Base-by-base conservation (phyloP, 2,797 vertebrate species). In the Enteromius paludinosus region DNA sequence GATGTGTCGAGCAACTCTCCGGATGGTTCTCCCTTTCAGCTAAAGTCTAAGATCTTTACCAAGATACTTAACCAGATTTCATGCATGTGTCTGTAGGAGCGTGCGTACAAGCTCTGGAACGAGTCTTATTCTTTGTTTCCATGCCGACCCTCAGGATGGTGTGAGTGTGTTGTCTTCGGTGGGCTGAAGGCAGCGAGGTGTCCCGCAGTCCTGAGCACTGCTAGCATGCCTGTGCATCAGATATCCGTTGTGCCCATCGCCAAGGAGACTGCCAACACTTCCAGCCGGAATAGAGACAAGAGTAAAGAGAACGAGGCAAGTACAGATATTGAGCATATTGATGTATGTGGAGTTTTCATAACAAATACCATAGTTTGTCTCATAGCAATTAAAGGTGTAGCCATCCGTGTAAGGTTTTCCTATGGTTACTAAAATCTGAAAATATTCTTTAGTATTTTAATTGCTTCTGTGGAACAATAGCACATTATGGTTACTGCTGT, bases 201-300 rank as follows among this genome's bases (percentile, higher is more conserved):
- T 89, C 90, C 90, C 87, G 80, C 90, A 89, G 88, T 87, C 83
- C 54, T 25, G 86, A 86, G 87, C 82, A 83, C 79, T 90, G 81
- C 89, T 88, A 95, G 84, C 88, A 99, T 99, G 97, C 97, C 97
- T 81, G 91, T 98, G 89, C 97, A 97, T 86, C 96, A 97, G 94
- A 99, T 97, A 92, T 97, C 96, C 64, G 96, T 99, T 93, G 96
- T 96, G 89, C 97, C 97, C 15, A 93, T 79, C 10, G 35, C 93
- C 1, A 94, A 90, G 92, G 97, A 98, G 90, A 92, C 93, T 0
- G 90, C 92, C 85, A 91, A 90, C 91, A 95, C 91, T 75, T 92
- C 95, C 81, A 88, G 94, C 91, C 95, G 93, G 91, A 95, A 94
- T 89, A 97, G 95, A 95, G 96, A 97, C 90, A 98, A 95, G 93